These are phyloP conservation scores for Cynopterus sphinx DNA, from an alignment of 2,797 vertebrate species.

Conservation along the genomic window DNA sequence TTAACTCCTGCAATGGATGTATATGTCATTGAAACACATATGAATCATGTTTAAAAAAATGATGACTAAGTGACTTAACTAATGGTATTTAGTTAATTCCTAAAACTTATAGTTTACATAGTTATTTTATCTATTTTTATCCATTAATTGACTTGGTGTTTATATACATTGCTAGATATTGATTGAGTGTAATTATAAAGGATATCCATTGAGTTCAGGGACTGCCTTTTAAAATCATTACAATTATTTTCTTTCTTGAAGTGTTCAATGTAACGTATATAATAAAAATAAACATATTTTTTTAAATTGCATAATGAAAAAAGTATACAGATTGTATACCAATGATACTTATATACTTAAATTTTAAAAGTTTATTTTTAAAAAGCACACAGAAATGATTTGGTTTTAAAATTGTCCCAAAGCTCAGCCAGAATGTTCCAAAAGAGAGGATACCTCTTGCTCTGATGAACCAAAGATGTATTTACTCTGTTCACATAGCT, in stretches of 20 bases:
- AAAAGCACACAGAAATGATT: neutral
- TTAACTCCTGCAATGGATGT: neutral
- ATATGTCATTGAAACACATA: neutral
- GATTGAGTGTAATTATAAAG: neutral
- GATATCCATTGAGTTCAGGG: neutral
- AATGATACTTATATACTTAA: too few relatives aligned
- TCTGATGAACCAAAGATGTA: neutral
- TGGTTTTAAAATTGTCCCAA: neutral
- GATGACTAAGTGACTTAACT: neutral
- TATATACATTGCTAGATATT: neutral
- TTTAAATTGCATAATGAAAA: neutral
- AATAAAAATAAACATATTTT: neutral
- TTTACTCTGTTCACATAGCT: neutral
- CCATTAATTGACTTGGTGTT: neutral
- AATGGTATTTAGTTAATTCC: neutral
- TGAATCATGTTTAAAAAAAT: neutral
- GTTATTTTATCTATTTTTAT: neutral
- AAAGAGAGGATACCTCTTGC: neutral
- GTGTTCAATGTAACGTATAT: neutral
- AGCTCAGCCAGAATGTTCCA: neutral
- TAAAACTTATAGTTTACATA: neutral
- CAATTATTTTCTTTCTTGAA: conserved; percentile 26
- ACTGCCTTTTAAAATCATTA: neutral
- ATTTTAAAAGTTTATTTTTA: too few relatives aligned
- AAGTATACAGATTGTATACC: too few relatives aligned